Percentiles rank a stretch among this genome's conserved stretches.
These are phyloP conservation scores for Apamea crenata DNA, from an alignment of 2,888 invertebrate genomes.

Conservation along the genomic window DNA sequence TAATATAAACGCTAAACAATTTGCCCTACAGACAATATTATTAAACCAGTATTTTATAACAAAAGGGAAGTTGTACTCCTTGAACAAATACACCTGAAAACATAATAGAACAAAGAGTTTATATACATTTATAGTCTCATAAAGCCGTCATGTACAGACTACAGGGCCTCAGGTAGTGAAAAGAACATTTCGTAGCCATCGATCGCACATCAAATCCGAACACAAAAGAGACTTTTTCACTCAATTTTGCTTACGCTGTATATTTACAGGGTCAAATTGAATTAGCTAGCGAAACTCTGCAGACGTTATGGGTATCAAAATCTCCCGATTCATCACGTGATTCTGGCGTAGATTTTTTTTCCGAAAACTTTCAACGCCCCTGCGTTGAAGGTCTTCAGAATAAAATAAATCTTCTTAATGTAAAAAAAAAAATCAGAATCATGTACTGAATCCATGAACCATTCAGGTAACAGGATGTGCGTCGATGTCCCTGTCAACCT, in stretches of 20 bases:
- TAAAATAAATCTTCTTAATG: too few relatives aligned
- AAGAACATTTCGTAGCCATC: conserved; percentile 61
- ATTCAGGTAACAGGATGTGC: too few relatives aligned
- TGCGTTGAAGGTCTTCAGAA: too few relatives aligned
- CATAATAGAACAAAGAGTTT: conserved; percentile 32
- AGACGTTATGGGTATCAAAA: too few relatives aligned
- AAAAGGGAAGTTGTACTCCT: conserved; percentile 29
- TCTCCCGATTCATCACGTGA: too few relatives aligned
- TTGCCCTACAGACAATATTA: conserved; percentile 14
- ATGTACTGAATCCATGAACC: too few relatives aligned
- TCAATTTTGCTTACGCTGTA: conserved; percentile 32
- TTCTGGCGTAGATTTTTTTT: too few relatives aligned
- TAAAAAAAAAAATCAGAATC: too few relatives aligned
- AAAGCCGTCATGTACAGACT: conserved; percentile 38
- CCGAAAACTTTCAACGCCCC: too few relatives aligned
- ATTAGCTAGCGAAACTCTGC: too few relatives aligned
- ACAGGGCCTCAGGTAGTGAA: conserved; percentile 25
- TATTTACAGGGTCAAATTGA: not conserved
- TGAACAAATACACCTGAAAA: conserved; percentile 7
- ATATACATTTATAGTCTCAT: conserved; percentile 31
- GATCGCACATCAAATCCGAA: conserved; percentile 56
- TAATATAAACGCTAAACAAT: conserved; percentile 30
- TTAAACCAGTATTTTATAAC: conserved; percentile 44
- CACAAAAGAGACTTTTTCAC: conserved; percentile 31
- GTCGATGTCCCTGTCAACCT: too few relatives aligned